Conservation (phyloP, 2,797 vertebrate species). For the Acanthornis magna region DNA sequence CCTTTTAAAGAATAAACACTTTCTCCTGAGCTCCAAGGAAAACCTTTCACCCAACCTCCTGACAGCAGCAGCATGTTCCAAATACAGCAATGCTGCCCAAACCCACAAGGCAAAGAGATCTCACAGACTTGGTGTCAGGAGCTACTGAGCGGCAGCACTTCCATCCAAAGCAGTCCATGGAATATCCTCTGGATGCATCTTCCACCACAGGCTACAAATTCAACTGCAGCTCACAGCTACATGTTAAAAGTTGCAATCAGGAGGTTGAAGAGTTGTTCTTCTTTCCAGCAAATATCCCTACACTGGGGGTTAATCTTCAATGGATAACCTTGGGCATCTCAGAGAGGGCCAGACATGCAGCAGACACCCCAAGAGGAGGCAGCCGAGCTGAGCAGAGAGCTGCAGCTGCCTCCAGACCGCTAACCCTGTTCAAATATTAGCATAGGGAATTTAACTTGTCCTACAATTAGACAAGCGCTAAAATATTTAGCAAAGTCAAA, state of each 20-base stretch:
- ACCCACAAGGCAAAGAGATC: not conserved
- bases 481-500: conserved; percentile 35
- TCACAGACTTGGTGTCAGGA: accelerated
- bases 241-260: accelerated
- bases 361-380: not conserved
- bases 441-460: not conserved
- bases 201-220: not conserved
- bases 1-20: conserved; percentile 36
- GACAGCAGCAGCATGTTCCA: not conserved
- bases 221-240: not conserved
- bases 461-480: not conserved
- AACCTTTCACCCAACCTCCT: conserved; percentile 18
- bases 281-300: not conserved
- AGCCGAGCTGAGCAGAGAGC: not conserved
- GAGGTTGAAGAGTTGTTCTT: not conserved
- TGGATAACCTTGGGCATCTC: not conserved
- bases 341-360: not conserved
- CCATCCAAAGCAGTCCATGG: accelerated
- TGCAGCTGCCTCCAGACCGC: not conserved
- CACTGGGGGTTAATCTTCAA: not conserved
- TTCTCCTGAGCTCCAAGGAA: not conserved
- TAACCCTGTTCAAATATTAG: conserved; percentile 27
- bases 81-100: not conserved
- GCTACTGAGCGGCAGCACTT: not conserved
- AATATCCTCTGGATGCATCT: not conserved